Base-by-base conservation (phyloP, 2,888 invertebrate species). In the Spialia ferax region DNA sequence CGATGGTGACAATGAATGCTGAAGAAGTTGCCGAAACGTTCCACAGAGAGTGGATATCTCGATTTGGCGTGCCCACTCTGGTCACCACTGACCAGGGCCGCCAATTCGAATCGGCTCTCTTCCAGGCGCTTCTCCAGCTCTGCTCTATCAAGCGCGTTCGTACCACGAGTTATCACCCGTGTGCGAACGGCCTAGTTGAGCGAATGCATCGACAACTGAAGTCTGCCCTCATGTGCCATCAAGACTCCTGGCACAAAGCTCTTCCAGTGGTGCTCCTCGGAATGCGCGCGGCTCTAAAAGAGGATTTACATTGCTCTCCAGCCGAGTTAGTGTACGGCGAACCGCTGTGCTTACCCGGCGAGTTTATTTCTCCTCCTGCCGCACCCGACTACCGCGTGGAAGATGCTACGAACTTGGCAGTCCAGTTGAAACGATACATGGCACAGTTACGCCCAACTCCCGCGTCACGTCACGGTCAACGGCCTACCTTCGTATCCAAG, bases 311-410 rank as follows among this genome's bases (percentile, higher is more conserved):
- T 3, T 29, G 69, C 6, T 79, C 77, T 0, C 56, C 71, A 0
- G 72, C 72, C 0, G 78, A 80, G 23, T 32, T 79, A 0, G 67
- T 80, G 0, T 77, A 75, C 32, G 77, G 77, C 0, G 74, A 76
- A 29, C 66, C 74, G 0, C 68, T 79, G 1, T 63, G 76, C 0
- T 67, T 77, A 0, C 79, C 77, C 2, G 75, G 57, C 4, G 64
- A 75, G 22, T 74, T 77, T 13, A n/a, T 48, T 11, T 20, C 13
- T 11, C 7, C 18, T 7, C 20, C 20, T 11, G 35, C 48, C 2
- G 11, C 48, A 48, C 18, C 48, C 11, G 13, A 8, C 18, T 11
- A 48, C 48, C 20, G 18, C 8, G 20, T 48, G 18, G 48, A 20
- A 20, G 20, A 48, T 35, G 8, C 48, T 48, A 11, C 20, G 18